Evolutionary conservation across 2,113 vertebrate genomes (phyloP).

Genomic region (Zingel zingel): DNA sequence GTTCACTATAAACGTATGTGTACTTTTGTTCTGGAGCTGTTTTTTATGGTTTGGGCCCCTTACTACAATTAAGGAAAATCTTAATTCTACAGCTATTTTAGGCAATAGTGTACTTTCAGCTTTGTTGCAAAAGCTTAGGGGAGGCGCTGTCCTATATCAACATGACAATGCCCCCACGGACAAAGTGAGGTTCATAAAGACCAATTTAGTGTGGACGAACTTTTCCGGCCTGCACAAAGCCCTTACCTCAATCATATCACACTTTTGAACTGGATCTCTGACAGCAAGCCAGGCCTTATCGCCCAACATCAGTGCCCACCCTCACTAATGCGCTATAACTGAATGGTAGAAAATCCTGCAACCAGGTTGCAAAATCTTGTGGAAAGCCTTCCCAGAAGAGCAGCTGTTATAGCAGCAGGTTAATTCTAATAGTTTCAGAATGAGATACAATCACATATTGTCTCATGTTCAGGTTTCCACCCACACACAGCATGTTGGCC

Average conservation of each 20-base stretch:
- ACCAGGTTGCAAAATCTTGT: neutral
- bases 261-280: neutral
- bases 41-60: neutral
- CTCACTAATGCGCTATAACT: neutral
- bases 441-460: neutral
- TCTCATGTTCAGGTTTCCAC: neutral
- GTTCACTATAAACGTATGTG: neutral
- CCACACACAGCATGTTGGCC: neutral
- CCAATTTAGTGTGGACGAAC: neutral
- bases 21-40: neutral
- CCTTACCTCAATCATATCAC: neutral
- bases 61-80: neutral
- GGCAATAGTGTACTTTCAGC: neutral
- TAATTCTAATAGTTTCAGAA: neutral
- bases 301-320: neutral
- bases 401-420: neutral
- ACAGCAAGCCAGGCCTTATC: neutral
- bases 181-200: neutral
- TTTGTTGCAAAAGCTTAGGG: neutral
- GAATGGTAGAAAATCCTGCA: neutral
- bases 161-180: neutral
- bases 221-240: neutral
- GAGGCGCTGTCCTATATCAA: neutral
- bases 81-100: neutral
- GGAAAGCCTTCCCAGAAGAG: neutral